Conservation (phyloP, 2,797 vertebrate species). For the Acridotheres tristis region DNA sequence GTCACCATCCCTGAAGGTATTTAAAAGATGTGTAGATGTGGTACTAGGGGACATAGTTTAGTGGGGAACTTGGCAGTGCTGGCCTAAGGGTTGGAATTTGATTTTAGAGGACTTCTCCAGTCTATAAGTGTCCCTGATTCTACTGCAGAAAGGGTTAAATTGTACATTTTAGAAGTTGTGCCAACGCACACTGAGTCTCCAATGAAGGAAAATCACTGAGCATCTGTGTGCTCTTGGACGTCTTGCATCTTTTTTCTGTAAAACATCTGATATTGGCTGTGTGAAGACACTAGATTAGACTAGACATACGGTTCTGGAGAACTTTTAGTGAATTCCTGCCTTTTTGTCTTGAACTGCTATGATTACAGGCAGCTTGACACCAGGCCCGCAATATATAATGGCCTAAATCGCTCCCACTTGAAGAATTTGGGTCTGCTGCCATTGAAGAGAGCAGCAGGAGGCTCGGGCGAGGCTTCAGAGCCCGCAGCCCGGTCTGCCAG, state of each 20-base stretch:
- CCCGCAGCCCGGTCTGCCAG: accelerated
- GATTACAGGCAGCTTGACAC: not conserved
- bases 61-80: not conserved
- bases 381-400: not conserved
- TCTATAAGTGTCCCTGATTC: not conserved
- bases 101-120: not conserved
- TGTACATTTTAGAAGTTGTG: not conserved
- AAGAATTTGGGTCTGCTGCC: not conserved
- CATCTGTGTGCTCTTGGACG: not conserved
- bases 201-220: not conserved
- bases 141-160: not conserved
- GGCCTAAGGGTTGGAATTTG: accelerated
- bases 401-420: not conserved
- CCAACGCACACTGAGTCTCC: not conserved
- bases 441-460: not conserved
- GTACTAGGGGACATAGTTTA: not conserved
- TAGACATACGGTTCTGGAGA: not conserved
- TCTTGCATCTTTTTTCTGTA: not conserved
- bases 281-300: not conserved
- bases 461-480: not conserved
- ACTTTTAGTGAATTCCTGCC: not conserved
- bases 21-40: not conserved
- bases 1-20: too few relatives aligned
- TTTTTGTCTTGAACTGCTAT: not conserved
- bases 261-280: not conserved